Evolutionary conservation across 2,113 vertebrate species (phyloP).

Genomic region (Lophochroa leadbeateri): DNA sequence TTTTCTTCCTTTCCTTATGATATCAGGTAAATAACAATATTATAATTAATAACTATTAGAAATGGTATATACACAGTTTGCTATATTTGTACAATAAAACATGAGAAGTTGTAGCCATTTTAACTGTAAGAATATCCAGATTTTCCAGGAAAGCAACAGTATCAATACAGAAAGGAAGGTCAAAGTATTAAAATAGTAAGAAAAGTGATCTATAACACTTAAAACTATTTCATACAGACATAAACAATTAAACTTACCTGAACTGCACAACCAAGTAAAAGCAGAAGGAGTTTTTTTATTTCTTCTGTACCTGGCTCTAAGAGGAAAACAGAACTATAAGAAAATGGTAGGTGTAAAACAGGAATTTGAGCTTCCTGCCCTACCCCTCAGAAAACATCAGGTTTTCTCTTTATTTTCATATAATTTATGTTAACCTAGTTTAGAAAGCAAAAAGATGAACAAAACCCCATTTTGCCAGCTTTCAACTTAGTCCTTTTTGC

Average conservation of each 20-base stretch:
- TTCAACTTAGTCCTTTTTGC: background rate
- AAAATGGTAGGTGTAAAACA: background rate
- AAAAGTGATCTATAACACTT: background rate
- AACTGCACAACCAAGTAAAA: constrained; percentile 95
- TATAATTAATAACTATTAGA: background rate
- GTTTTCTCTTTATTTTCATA: background rate
- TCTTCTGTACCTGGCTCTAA: constrained; percentile 93
- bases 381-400: background rate
- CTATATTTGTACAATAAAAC: background rate
- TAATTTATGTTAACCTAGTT: background rate
- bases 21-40: background rate
- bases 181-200: background rate
- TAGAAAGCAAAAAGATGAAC: background rate
- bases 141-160: background rate
- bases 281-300: constrained; percentile 91
- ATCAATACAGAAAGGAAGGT: background rate
- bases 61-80: background rate
- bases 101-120: background rate
- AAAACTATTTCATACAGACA: background rate
- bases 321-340: constrained; percentile 6
- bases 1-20: background rate
- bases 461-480: background rate
- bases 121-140: background rate
- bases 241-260: constrained; percentile 81
- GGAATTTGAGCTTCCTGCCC: background rate